These are phyloP conservation scores for Brachionus rubens DNA, from an alignment of 1,140 invertebrate species.

Conservation along the genomic window DNA sequence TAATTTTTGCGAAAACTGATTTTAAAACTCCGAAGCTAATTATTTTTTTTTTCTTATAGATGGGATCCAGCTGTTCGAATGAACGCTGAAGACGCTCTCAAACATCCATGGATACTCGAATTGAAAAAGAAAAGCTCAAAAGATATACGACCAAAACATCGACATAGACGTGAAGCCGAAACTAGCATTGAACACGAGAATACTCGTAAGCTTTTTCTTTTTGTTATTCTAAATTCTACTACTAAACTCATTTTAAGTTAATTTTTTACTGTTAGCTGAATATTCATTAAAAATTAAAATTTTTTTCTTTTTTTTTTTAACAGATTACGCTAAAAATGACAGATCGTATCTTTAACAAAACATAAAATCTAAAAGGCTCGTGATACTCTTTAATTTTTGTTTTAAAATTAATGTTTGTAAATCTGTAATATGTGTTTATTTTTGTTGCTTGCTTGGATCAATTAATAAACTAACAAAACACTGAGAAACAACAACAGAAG, in stretches of 20 bases:
- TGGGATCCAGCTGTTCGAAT: conserved; percentile 57
- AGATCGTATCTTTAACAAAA: conserved; percentile 26
- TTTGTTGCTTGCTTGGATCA: conserved; percentile 5
- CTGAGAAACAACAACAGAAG: background rate
- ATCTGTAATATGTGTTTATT: background rate
- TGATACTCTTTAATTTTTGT: background rate
- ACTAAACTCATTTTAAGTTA: background rate
- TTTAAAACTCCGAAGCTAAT: no score
- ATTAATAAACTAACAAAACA: background rate
- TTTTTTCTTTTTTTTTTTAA: conserved; percentile 17
- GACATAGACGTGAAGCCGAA: conserved; percentile 42
- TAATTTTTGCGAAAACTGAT: conserved; percentile 47
- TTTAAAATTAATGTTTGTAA: conserved; percentile 25
- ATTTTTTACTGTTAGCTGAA: conserved; percentile 22
- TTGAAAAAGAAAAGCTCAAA: conserved; percentile 45
- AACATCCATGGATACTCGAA: conserved; percentile 58
- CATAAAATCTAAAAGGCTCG: conserved; percentile 11
- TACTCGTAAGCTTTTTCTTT: conserved; percentile 29
- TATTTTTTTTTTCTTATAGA: conserved; percentile 50
- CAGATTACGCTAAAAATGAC: conserved; percentile 32
- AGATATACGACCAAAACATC: conserved; percentile 41
- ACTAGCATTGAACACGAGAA: conserved; percentile 44
- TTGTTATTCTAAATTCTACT: no score
- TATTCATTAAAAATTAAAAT: background rate
- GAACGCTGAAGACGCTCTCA: conserved; percentile 57